phyloP scores from a whole-genome alignment of 2,888 invertebrate genomes.

The Lamellibrachia columna region DNA sequence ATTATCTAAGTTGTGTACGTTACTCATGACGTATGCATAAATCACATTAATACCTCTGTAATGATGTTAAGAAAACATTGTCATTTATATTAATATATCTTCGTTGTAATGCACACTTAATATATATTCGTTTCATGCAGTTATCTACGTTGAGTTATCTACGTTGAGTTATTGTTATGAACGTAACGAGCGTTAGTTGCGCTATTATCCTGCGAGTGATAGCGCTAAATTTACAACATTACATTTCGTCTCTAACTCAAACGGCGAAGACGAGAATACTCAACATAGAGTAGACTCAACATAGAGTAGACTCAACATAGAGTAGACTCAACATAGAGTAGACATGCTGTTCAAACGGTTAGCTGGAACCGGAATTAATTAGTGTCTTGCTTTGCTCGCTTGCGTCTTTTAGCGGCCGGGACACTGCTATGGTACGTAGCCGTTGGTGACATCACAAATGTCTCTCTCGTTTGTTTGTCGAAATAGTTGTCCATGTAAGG shows the following conservation, averaged over 20 bases:
- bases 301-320: neutral
- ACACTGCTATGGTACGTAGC: slow-evolving; percentile 30
- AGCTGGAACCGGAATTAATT: neutral
- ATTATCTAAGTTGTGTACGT: neutral
- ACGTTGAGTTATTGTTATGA: too few relatives aligned
- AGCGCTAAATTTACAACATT: neutral
- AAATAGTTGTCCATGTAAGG: slow-evolving; percentile 67
- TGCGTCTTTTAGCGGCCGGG: slow-evolving; percentile 19
- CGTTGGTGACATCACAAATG: slow-evolving; percentile 70
- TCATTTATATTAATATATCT: too few relatives aligned
- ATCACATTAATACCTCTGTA: neutral
- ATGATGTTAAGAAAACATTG: neutral
- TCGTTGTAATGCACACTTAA: too few relatives aligned
- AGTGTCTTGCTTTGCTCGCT: slow-evolving; percentile 17
- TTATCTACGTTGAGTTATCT: too few relatives aligned
- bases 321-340: neutral
- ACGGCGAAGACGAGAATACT: neutral
- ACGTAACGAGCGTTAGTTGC: too few relatives aligned
- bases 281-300: neutral
- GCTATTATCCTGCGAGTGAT: neutral
- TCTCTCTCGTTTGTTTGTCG: slow-evolving; percentile 67
- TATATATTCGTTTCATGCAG: too few relatives aligned
- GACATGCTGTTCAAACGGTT: neutral
- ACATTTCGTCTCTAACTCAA: neutral
- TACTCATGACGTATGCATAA: neutral